phyloP scores from a whole-genome alignment of 2,888 invertebrate genomes.

The Anagyrus pseudococci region DNA sequence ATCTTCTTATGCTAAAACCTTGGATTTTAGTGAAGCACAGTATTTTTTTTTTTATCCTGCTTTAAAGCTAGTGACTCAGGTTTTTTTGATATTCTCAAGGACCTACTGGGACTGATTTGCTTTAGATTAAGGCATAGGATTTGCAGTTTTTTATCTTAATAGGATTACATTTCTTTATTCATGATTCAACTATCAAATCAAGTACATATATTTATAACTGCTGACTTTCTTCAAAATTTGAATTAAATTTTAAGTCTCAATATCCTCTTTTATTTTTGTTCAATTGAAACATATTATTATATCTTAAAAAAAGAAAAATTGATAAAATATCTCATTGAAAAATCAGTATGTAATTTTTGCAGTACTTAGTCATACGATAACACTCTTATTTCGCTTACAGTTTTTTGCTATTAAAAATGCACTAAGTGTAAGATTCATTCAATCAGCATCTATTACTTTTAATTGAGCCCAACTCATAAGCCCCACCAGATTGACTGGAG shows the following conservation, averaged over 20 bases:
- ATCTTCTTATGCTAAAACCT: no score
- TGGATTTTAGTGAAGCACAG: no score
- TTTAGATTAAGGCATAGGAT: conserved; percentile 4
- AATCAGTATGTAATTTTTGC: no score
- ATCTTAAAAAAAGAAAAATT: no score
- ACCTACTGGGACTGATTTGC: no score
- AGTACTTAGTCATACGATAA: no score
- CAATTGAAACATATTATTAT: no score
- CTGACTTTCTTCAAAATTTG: no score
- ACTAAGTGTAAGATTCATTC: conserved; percentile 9
- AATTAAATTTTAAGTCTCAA: no score
- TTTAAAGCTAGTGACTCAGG: conserved; percentile 16
- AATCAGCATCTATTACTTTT: conserved; percentile 21
- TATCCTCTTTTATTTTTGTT: no score
- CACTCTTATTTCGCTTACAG: not conserved
- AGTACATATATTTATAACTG: not conserved
- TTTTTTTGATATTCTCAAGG: conserved; percentile 16
- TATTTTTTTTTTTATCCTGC: no score
- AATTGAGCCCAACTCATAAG: conserved; percentile 24
- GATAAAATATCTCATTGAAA: no score
- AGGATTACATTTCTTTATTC: not conserved
- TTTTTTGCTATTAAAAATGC: not conserved
- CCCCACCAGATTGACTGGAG: conserved; percentile 13
- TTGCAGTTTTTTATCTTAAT: conserved; percentile 2
- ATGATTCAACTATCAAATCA: not conserved